Conservation (phyloP, 2,888 invertebrate species). For the Taenaris catops region DNA sequence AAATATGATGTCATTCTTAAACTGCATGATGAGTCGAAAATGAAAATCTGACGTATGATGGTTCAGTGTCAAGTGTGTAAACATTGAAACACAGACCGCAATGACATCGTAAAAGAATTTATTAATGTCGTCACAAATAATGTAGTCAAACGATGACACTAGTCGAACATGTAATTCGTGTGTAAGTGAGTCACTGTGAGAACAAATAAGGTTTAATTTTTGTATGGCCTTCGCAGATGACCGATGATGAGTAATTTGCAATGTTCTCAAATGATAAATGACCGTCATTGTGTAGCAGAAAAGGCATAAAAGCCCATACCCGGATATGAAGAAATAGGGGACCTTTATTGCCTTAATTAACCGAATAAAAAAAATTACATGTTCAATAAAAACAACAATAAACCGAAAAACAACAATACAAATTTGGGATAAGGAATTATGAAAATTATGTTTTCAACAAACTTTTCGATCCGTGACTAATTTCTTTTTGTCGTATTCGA, state of each 20-base stretch:
- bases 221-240: constrained; percentile 20
- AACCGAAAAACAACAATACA: too few relatives aligned
- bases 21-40: too few relatives aligned
- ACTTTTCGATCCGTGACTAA: too few relatives aligned
- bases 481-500: too few relatives aligned
- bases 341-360: constrained; percentile 11
- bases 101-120: constrained; percentile 52
- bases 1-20: too few relatives aligned
- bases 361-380: too few relatives aligned
- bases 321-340: constrained; percentile 15
- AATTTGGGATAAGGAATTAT: too few relatives aligned
- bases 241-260: constrained; percentile 26
- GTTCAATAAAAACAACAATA: constrained; percentile 4
- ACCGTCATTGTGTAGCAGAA: constrained; percentile 13
- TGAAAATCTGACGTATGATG: too few relatives aligned
- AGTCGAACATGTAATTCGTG: constrained; percentile 18
- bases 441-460: too few relatives aligned
- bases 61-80: too few relatives aligned
- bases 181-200: constrained; percentile 28
- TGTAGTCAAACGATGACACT: constrained; percentile 50
- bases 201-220: constrained; percentile 23
- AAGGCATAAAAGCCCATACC: too few relatives aligned
- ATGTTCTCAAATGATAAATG: constrained; percentile 21
- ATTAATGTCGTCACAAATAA: constrained; percentile 44
- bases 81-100: constrained; percentile 31